These are phyloP conservation scores for Caenorhabditis japonica DNA, from an alignment of 2,888 invertebrate genomes.

Conservation along the genomic window DNA sequence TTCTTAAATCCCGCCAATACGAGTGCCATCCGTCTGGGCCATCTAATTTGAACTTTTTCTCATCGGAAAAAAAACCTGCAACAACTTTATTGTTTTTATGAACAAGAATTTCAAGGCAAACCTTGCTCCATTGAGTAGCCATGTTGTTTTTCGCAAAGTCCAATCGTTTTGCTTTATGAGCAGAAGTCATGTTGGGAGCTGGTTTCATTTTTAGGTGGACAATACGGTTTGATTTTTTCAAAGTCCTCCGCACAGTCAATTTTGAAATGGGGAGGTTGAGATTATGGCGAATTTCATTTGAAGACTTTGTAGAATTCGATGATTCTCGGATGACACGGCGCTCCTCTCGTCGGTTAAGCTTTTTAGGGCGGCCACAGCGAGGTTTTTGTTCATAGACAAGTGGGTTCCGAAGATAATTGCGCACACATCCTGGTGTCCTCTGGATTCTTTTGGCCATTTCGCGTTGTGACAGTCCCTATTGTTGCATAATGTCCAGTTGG, in stretches of 20 bases:
- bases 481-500: not conserved
- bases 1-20: too few relatives aligned
- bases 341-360: not conserved
- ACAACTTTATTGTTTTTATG: too few relatives aligned
- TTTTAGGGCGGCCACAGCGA: not conserved
- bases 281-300: not conserved
- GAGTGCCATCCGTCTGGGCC: too few relatives aligned
- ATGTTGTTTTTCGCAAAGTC: conserved; percentile 30
- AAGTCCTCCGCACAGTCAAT: not conserved
- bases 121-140: conserved; percentile 10
- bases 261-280: not conserved
- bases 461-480: not conserved
- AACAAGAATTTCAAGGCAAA: too few relatives aligned
- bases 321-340: not conserved
- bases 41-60: too few relatives aligned
- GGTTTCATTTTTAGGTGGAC: not conserved
- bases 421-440: not conserved
- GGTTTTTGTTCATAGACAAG: not conserved
- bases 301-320: not conserved
- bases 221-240: not conserved
- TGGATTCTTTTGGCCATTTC: not conserved
- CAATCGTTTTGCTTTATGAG: conserved; percentile 24
- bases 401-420: not conserved
- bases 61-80: too few relatives aligned
- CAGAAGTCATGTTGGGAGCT: conserved; percentile 8